A percentile compares a stretch with the other conserved stretches of the same genome.
Evolutionary conservation across 2,888 invertebrate species (phyloP).

Genomic region (Tromatobia lineatoria): DNA sequence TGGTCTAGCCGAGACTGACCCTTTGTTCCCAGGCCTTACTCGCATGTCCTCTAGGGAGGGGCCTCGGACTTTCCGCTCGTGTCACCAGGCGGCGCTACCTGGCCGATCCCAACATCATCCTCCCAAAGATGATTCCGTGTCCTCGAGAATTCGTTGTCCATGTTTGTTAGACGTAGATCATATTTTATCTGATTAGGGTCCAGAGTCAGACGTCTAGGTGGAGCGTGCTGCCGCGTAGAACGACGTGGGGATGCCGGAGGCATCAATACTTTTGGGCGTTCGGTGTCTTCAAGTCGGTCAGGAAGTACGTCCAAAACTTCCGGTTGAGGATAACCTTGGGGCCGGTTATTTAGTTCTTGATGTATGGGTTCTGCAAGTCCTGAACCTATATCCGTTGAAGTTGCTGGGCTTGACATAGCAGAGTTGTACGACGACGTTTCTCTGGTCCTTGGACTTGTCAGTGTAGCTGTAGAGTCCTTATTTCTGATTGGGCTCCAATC

Average conservation of each 20-base stretch:
- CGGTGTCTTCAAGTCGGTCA: slow-evolving; percentile 9
- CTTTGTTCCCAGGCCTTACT: too few relatives aligned
- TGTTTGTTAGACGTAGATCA: neutral
- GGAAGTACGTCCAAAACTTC: slow-evolving; percentile 28
- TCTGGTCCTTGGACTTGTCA: too few relatives aligned
- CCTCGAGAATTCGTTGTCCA: slow-evolving; percentile 2
- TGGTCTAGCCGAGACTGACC: too few relatives aligned
- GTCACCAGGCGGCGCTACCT: too few relatives aligned
- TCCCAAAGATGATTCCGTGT: slow-evolving; percentile 35
- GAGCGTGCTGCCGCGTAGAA: slow-evolving; percentile 34
- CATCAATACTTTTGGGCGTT: slow-evolving; percentile 11
- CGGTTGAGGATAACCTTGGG: slow-evolving; percentile 17
- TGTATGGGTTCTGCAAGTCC: slow-evolving; percentile 4
- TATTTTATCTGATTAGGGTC: slow-evolving; percentile 34
- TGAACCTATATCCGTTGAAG: slow-evolving; percentile 17
- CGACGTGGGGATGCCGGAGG: slow-evolving; percentile 26
- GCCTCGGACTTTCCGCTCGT: too few relatives aligned
- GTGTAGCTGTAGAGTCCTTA: too few relatives aligned
- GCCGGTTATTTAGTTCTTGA: slow-evolving; percentile 22
- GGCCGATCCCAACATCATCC: slow-evolving; percentile 37
- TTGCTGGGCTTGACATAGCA: too few relatives aligned
- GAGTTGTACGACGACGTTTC: too few relatives aligned
- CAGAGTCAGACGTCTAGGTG: slow-evolving; percentile 32
- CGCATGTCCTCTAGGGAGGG: too few relatives aligned
- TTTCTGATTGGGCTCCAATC: too few relatives aligned